Evolutionary conservation across 2,888 invertebrate species (phyloP).

Genomic region (Epirrhoe alternata): DNA sequence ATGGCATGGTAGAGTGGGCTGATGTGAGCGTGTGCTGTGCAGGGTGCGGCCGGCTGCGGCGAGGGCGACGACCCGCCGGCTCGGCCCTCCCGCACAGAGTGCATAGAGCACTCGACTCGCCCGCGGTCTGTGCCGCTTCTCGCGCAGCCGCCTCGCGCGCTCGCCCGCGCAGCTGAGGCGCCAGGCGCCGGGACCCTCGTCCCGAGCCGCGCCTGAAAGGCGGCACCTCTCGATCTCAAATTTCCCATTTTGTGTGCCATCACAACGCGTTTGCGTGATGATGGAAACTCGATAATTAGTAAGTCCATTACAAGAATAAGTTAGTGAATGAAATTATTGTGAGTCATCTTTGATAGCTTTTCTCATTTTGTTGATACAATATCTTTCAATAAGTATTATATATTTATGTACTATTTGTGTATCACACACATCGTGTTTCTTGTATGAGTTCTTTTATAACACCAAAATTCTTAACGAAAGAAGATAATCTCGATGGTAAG

Average conservation of each 20-base stretch:
- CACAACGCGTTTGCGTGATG: conserved; percentile 44
- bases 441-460: not conserved
- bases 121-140: conserved; percentile 80
- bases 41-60: conserved; percentile 68
- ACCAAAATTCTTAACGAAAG: not conserved
- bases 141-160: conserved; percentile 53
- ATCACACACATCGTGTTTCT: conserved; percentile 10
- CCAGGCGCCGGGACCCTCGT: conserved; percentile 55
- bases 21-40: conserved; percentile 83
- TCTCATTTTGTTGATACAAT: conserved; percentile 25
- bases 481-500: conserved; percentile 13
- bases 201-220: conserved; percentile 63
- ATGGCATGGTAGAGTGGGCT: conserved; percentile 51
- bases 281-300: conserved; percentile 66
- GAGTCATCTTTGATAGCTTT: conserved; percentile 32
- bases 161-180: conserved; percentile 50
- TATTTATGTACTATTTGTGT: conserved; percentile 21
- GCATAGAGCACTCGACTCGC: conserved; percentile 49
- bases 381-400: conserved; percentile 25
- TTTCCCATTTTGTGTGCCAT: conserved; percentile 63
- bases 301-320: conserved; percentile 66
- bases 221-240: conserved; percentile 67
- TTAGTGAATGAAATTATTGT: conserved; percentile 52
- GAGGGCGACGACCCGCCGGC: conserved; percentile 55
- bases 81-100: conserved; percentile 48